Conservation (phyloP, 2,797 vertebrate species). For the Sparidentex hasta region DNA sequence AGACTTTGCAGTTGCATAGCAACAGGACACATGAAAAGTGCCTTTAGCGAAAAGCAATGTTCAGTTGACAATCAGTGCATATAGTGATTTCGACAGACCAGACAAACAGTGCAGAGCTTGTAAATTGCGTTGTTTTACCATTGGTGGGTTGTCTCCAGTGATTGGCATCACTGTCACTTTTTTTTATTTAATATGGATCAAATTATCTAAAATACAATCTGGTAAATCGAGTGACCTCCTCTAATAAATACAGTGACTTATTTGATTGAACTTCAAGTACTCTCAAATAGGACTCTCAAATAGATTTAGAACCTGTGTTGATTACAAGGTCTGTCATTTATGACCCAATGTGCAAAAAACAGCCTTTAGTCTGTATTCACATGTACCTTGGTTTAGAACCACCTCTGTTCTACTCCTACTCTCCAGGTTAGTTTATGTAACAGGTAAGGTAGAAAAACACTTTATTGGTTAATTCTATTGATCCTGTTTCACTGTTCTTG, state of each 20-base stretch:
- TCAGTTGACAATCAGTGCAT: slow-evolving; percentile 19
- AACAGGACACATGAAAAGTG: slow-evolving; percentile 45
- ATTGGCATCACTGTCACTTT: neutral
- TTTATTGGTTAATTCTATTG: neutral
- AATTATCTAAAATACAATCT: neutral
- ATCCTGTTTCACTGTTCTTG: neutral
- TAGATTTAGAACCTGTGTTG: neutral
- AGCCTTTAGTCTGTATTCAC: neutral
- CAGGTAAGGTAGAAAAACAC: neutral
- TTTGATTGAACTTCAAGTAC: neutral
- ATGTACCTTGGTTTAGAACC: slow-evolving; percentile 9
- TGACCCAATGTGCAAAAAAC: neutral
- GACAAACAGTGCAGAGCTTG: neutral
- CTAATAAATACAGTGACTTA: neutral
- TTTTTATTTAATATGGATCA: neutral
- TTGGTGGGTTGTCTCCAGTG: neutral
- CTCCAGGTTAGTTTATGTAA: slow-evolving; percentile 33
- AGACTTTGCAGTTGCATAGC: slow-evolving; percentile 60
- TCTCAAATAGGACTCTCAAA: neutral
- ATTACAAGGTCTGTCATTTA: neutral
- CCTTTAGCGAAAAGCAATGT: slow-evolving; percentile 24
- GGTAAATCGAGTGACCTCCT: neutral
- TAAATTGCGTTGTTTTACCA: neutral
- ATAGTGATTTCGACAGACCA: neutral
- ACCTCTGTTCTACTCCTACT: slow-evolving; percentile 20